Conservation (phyloP, 2,113 vertebrate species). For the Thomomys bottae region DNA sequence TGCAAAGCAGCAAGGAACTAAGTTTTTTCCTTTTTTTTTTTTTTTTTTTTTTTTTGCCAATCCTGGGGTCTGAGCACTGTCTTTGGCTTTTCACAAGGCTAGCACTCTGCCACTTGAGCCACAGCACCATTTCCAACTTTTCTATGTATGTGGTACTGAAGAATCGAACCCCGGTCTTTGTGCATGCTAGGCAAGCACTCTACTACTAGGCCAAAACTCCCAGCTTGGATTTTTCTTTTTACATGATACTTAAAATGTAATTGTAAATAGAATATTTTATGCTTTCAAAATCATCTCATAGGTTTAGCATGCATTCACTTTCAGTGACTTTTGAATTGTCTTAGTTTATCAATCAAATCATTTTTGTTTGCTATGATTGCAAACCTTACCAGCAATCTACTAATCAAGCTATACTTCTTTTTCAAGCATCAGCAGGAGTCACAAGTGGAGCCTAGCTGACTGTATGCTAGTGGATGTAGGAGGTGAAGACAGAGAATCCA, state of each 20-base stretch:
- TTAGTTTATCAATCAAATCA: conserved; percentile 59
- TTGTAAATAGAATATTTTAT: conserved; percentile 52
- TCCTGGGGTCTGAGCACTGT: too few species aligned
- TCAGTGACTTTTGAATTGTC: conserved; percentile 53
- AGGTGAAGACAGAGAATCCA: conserved; percentile 18
- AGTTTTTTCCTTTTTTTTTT: too few species aligned
- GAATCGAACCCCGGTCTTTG: too few species aligned
- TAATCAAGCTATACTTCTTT: conserved; percentile 46
- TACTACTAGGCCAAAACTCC: too few species aligned
- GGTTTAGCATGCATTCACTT: conserved; percentile 8
- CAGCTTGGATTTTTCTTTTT: too few species aligned
- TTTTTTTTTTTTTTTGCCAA: too few species aligned
- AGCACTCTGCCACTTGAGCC: too few species aligned
- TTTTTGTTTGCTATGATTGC: conserved; percentile 41
- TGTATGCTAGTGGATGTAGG: conserved; percentile 33
- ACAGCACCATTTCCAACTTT: too few species aligned
- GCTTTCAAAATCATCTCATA: conserved; percentile 41
- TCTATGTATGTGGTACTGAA: too few species aligned
- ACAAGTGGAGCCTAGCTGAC: conserved; percentile 1
- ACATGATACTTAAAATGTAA: conserved; percentile 35
- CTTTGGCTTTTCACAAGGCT: too few species aligned
- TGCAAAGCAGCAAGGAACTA: neutral
- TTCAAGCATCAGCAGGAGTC: conserved; percentile 63
- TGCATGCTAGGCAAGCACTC: too few species aligned
- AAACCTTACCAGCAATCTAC: conserved; percentile 65